These are phyloP conservation scores for Corydoras sp. DNA, from an alignment of 2,113 vertebrate genomes.

Conservation along the genomic window DNA sequence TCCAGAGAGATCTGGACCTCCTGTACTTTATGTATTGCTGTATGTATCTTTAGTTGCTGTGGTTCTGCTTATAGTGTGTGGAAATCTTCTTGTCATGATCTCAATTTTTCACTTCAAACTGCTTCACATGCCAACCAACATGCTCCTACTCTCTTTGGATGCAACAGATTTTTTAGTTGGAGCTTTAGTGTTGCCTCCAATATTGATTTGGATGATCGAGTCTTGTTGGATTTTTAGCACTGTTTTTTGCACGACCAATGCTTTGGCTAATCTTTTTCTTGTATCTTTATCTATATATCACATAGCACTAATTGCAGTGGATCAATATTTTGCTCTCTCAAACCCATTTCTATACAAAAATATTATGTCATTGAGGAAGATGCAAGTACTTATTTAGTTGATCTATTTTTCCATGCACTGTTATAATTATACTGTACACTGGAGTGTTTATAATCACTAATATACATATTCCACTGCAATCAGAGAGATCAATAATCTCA, in stretches of 20 bases:
- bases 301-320: not conserved
- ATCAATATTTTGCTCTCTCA: conserved; percentile 35
- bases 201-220: conserved; percentile 15
- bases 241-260: conserved; percentile 11
- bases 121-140: conserved; percentile 34
- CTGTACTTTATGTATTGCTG: conserved; percentile 12
- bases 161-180: conserved; percentile 17
- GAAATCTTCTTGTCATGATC: conserved; percentile 33
- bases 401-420: no score
- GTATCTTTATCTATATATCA: not conserved
- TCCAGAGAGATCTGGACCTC: conserved; percentile 6
- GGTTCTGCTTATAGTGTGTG: conserved; percentile 6
- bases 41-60: conserved; percentile 42
- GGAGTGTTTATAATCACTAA: no score
- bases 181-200: conserved; percentile 67
- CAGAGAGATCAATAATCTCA: no score
- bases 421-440: no score
- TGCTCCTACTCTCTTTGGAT: conserved; percentile 30
- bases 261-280: not conserved
- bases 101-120: conserved; percentile 38
- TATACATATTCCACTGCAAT: no score
- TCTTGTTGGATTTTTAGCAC: conserved; percentile 34
- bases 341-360: conserved; percentile 33
- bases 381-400: not conserved
- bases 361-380: conserved; percentile 14